Conservation (phyloP, 2,797 vertebrate genomes). For the Falco cherrug region DNA sequence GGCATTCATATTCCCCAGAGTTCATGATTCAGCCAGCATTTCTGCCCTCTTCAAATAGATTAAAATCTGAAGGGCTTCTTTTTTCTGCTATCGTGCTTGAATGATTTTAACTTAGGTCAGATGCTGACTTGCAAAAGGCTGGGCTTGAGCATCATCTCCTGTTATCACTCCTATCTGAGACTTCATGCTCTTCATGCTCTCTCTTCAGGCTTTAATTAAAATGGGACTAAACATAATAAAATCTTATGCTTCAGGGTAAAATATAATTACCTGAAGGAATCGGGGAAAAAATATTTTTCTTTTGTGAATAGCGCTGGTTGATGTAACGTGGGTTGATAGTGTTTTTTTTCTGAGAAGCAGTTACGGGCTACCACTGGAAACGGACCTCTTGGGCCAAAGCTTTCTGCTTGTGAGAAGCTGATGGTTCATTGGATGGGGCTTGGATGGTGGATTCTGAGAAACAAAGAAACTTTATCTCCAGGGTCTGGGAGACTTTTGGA, state of each 20-base stretch:
- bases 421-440: background rate
- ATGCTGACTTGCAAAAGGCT: conserved; percentile 45
- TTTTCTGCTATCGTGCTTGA: background rate
- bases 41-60: conserved; percentile 31
- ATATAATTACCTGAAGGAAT: conserved; percentile 28
- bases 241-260: conserved; percentile 42
- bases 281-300: background rate
- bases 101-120: conserved; percentile 41
- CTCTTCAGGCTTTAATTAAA: conserved; percentile 29
- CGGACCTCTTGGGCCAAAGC: background rate
- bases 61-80: conserved; percentile 11
- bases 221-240: conserved; percentile 39
- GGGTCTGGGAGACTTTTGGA: background rate
- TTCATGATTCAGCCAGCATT: conserved; percentile 19
- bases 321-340: background rate
- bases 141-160: conserved; percentile 6
- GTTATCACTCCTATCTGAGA: conserved; percentile 23
- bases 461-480: background rate
- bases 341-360: background rate
- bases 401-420: background rate
- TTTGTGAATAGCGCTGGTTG: background rate
- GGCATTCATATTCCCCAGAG: background rate
- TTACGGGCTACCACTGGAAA: background rate
- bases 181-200: background rate
- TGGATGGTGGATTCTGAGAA: background rate